Evolutionary conservation across 2,797 vertebrate genomes (phyloP).

Genomic region (Micropoecilia bifurca): DNA sequence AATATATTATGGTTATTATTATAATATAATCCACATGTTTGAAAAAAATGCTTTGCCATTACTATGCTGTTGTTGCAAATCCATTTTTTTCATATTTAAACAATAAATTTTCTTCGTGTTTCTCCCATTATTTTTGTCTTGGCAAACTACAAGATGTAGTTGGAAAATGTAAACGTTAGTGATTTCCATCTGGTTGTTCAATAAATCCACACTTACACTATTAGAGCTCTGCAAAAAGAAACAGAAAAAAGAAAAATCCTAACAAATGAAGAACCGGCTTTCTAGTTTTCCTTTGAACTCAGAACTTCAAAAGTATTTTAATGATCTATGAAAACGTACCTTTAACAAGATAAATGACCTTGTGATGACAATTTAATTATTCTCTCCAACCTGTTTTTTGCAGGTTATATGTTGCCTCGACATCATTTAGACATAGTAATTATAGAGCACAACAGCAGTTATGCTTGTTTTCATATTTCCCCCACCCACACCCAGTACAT

Average conservation of each 20-base stretch:
- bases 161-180: neutral
- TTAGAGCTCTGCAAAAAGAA: neutral
- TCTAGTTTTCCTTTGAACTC: neutral
- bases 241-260: neutral
- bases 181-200: neutral
- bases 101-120: neutral
- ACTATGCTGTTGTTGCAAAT: neutral
- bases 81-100: neutral
- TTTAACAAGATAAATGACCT: conserved; percentile 18
- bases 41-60: neutral
- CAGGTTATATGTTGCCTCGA: conserved; percentile 37
- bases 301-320: neutral
- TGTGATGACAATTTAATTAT: conserved; percentile 35
- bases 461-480: conserved; percentile 41
- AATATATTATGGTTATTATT: neutral
- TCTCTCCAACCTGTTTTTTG: conserved; percentile 32
- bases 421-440: conserved; percentile 66
- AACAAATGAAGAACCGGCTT: neutral
- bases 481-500: conserved; percentile 61
- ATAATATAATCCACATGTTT: neutral
- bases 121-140: neutral
- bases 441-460: conserved; percentile 61
- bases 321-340: neutral
- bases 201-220: neutral
- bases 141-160: neutral